A percentile compares a stretch with the other conserved stretches of the same genome.
phyloP scores from a whole-genome alignment of 2,113 vertebrate genomes.

The Rhinichthys klamathensis region DNA sequence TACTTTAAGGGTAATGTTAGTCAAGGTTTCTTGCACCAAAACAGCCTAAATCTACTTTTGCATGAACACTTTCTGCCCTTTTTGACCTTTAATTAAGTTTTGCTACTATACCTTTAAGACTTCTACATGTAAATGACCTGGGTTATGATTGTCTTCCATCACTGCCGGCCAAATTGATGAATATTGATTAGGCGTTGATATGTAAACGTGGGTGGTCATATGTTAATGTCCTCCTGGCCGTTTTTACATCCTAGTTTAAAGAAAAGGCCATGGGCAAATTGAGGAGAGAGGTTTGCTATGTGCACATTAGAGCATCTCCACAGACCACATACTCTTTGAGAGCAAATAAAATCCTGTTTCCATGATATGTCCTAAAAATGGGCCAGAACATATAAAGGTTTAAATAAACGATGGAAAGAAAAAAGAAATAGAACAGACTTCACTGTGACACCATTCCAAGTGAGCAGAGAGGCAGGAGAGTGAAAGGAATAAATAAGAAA shows the following conservation, averaged over 20 bases:
- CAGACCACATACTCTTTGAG: neutral
- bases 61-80: neutral
- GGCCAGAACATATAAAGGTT: neutral
- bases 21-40: neutral
- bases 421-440: neutral
- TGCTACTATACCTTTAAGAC: constrained; percentile 6
- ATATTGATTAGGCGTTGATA: constrained; percentile 13
- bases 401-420: neutral
- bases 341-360: neutral
- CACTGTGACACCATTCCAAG: neutral
- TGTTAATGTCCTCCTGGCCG: constrained; percentile 7
- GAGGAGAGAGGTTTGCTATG: neutral
- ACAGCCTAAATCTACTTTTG: neutral
- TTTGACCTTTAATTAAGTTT: neutral
- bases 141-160: constrained; percentile 16
- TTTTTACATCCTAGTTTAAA: constrained; percentile 8
- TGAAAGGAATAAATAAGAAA: constrained; percentile 75
- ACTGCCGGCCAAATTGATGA: neutral
- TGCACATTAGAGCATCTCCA: neutral
- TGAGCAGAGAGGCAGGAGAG: constrained; percentile 63
- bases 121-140: constrained; percentile 1
- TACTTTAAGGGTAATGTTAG: neutral
- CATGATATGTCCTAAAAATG: constrained; percentile 3
- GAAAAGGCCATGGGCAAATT: neutral
- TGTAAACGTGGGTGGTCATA: constrained; percentile 10